Base-by-base conservation (phyloP, 2,888 invertebrate species). In the Anarsia innoxiella region DNA sequence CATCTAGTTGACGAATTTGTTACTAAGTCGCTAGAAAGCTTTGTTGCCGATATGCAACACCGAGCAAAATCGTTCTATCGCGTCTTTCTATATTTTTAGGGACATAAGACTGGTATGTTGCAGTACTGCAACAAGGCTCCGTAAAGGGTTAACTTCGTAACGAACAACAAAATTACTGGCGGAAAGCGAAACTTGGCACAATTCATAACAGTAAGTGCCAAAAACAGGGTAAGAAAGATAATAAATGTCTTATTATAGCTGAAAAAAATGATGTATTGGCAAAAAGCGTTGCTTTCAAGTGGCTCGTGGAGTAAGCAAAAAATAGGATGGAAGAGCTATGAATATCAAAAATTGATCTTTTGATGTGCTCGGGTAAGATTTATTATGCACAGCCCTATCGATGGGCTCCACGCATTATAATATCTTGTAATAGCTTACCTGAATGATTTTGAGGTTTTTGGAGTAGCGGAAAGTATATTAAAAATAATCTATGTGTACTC, bases 261-360 rank as follows among this genome's bases (percentile, higher is more conserved):
- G 26, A 12, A 27, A 35, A 35, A 35, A 35, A 19, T 35, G 28
- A 26, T 29, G 26, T 35, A 35, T 35, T 19, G 28, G 34, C 34
- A 13, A 27, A 35, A 35, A 35, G 19, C 12, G 10, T 15, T 30
- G 3, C 15, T 6, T 11, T n/a, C 26, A 5, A 37, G 23, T 26
- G 16, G n/a, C n/a, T n/a, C n/a, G n/a, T 37, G n/a, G 30, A 14
- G 31, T 28, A 32, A 38, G 37, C 39, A 31, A 30, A 39, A 39
- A 38, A n/a, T n/a, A 26, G 11, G 27, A 25, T 37, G 25, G 25
- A 23, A 15, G 25, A 23, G 31, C 19, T 10, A 34, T 38, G 39
- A 39, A 39, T 39, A 39, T 34, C 33, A 23, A 34, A 39, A 34
- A 30, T 30, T 34, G 39, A 39, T 39, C 39, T 30, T 34, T 39